A percentile compares a stretch with the other conserved stretches of the same genome.
phyloP scores from a whole-genome alignment of 2,888 invertebrate genomes.

The Apoderus coryli region DNA sequence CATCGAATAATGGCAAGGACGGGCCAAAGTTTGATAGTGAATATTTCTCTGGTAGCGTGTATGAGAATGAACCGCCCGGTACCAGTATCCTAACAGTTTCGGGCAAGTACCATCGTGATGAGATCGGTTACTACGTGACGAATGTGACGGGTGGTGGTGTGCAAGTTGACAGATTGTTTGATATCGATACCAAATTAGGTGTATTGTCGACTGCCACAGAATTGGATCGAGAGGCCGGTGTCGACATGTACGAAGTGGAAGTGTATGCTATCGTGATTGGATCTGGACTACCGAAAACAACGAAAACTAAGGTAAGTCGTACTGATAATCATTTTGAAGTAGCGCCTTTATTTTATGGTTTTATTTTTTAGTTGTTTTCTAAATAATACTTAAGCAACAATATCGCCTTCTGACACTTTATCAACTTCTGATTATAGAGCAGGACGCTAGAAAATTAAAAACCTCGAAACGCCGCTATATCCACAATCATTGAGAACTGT shows the following conservation, averaged over 20 bases:
- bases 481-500: too few species aligned
- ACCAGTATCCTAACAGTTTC: slow-evolving; percentile 70
- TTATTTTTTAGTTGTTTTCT: too few species aligned
- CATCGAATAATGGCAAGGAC: slow-evolving; percentile 42
- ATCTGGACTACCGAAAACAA: slow-evolving; percentile 50
- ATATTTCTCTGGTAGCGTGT: slow-evolving; percentile 60
- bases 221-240: slow-evolving; percentile 71
- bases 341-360: too few species aligned
- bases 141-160: slow-evolving; percentile 61
- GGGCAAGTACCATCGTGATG: slow-evolving; percentile 49
- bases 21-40: slow-evolving; percentile 49
- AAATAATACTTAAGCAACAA: too few species aligned
- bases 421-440: too few species aligned
- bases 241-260: slow-evolving; percentile 70
- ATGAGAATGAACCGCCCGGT: slow-evolving; percentile 80
- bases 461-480: too few species aligned
- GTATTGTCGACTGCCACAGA: slow-evolving; percentile 73
- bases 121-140: slow-evolving; percentile 83
- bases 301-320: slow-evolving; percentile 64
- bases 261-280: slow-evolving; percentile 70
- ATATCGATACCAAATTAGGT: slow-evolving; percentile 78
- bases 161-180: slow-evolving; percentile 80
- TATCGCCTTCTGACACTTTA: too few species aligned
- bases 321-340: too few species aligned
- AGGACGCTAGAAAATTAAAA: too few species aligned